Evolutionary conservation across 35 echinoderm and acorn worm species (phyloP).

Genomic region (Diadema setosum): DNA sequence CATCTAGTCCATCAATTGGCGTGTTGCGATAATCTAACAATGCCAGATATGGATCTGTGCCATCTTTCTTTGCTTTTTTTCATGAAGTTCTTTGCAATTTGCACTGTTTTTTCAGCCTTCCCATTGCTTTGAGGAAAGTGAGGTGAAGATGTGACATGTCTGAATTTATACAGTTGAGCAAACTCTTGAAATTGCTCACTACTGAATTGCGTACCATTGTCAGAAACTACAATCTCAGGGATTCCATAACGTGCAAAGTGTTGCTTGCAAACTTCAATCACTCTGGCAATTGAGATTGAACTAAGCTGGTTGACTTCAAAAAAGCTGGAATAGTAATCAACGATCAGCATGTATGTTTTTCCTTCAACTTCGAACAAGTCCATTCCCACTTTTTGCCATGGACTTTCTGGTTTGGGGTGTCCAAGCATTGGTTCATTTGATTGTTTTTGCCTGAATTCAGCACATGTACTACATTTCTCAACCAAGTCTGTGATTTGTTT

Average conservation of each 20-base stretch:
- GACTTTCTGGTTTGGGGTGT: background rate
- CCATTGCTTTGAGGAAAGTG: slow-evolving; percentile 15
- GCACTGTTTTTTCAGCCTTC: slow-evolving; percentile 49
- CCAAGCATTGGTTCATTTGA: slow-evolving; percentile 38
- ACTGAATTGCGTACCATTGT: slow-evolving; percentile 42
- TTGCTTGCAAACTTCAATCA: slow-evolving; percentile 37
- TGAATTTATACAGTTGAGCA: background rate
- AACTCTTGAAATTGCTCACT: slow-evolving; percentile 5
- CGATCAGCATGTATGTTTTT: slow-evolving; percentile 18
- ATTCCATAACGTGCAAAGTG: slow-evolving; percentile 49
- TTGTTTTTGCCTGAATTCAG: slow-evolving; percentile 8
- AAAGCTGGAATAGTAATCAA: slow-evolving; percentile 49
- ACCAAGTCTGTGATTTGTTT: slow-evolving; percentile 2
- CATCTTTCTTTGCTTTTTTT: slow-evolving; percentile 22
- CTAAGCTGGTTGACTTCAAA: slow-evolving; percentile 20
- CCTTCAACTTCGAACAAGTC: slow-evolving; percentile 28
- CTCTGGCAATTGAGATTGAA: background rate
- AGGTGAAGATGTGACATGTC: background rate
- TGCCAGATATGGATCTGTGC: slow-evolving; percentile 39
- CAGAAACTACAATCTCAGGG: slow-evolving; percentile 26
- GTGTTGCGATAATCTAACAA: slow-evolving; percentile 38
- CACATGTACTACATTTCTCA: background rate
- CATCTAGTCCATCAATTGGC: too few species aligned
- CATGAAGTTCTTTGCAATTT: slow-evolving; percentile 10
- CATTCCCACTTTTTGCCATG: slow-evolving; percentile 43